Conservation (phyloP, 2,888 invertebrate species). For the Eristalis intricaria region DNA sequence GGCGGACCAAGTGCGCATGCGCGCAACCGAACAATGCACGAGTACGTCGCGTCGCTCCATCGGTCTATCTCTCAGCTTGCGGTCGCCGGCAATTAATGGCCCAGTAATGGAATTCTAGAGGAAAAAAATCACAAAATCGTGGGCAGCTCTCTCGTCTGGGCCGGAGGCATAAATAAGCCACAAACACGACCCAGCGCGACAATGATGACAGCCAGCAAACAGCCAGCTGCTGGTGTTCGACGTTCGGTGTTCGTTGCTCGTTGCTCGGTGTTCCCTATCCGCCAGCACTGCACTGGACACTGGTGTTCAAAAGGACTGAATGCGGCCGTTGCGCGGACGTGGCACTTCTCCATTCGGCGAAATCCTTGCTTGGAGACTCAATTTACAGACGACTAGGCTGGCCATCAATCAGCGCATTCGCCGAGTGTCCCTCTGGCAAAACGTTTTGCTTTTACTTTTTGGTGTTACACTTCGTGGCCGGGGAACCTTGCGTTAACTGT, state of each 20-base stretch:
- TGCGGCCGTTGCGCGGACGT: not conserved
- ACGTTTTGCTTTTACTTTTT: slow-evolving; percentile 58
- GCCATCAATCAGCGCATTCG: slow-evolving; percentile 61
- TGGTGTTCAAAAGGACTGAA: not conserved
- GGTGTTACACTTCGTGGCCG: slow-evolving; percentile 60
- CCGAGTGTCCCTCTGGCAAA: slow-evolving; percentile 2
- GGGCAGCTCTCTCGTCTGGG: slow-evolving; percentile 65
- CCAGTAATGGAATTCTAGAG: slow-evolving; percentile 59
- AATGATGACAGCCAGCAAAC: slow-evolving; percentile 67
- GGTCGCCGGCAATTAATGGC: slow-evolving; percentile 58
- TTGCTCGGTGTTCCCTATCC: slow-evolving; percentile 44
- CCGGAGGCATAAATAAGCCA: slow-evolving; percentile 69
- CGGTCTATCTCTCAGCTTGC: not conserved
- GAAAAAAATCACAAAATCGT: slow-evolving; percentile 58
- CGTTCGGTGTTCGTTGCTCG: slow-evolving; percentile 3
- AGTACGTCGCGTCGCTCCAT: not conserved
- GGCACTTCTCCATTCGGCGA: slow-evolving; percentile 21
- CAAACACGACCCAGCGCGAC: slow-evolving; percentile 70
- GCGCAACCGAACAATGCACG: slow-evolving; percentile 28
- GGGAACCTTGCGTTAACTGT: slow-evolving; percentile 54
- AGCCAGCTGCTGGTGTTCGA: slow-evolving; percentile 68
- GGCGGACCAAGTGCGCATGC: slow-evolving; percentile 41
- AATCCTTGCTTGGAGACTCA: slow-evolving; percentile 54
- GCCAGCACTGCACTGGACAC: not conserved
- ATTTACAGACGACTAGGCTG: slow-evolving; percentile 50